phyloP scores from a whole-genome alignment of 2,888 invertebrate species.

The Platycheirus rosarum region DNA sequence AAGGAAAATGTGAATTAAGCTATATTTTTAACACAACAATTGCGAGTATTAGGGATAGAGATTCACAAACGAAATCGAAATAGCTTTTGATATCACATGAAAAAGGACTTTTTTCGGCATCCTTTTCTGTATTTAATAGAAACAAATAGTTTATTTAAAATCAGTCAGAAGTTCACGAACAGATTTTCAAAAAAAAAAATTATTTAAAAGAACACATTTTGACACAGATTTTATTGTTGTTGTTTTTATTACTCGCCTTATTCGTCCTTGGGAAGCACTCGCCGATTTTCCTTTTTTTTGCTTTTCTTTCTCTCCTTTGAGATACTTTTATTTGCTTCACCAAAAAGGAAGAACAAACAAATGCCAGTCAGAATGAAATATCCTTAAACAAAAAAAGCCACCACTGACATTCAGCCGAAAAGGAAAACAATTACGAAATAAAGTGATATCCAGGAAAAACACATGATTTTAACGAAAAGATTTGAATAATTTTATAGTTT shows the following conservation, averaged over 20 bases:
- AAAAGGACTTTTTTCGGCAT: background rate
- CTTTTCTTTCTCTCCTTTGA: slow-evolving; percentile 20
- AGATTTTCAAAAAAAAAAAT: slow-evolving; percentile 15
- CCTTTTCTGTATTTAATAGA: background rate
- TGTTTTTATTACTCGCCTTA: slow-evolving; percentile 55
- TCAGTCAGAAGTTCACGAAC: slow-evolving; percentile 48
- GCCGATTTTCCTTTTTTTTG: slow-evolving; percentile 35
- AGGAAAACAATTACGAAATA: slow-evolving; percentile 25
- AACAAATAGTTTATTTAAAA: slow-evolving; percentile 9
- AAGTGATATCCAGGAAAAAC: slow-evolving; percentile 1
- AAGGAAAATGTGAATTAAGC: slow-evolving; percentile 46
- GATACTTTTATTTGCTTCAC: slow-evolving; percentile 27
- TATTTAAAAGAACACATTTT: slow-evolving; percentile 23
- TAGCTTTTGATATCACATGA: slow-evolving; percentile 53
- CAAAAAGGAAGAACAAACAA: slow-evolving; percentile 18
- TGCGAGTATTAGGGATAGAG: slow-evolving; percentile 69
- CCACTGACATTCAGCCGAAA: slow-evolving; percentile 9
- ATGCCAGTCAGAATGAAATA: slow-evolving; percentile 11
- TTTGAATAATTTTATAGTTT: slow-evolving; percentile 17
- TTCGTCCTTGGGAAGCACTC: slow-evolving; percentile 69
- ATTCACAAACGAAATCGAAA: slow-evolving; percentile 44
- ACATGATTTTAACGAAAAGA: slow-evolving; percentile 19
- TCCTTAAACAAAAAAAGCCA: slow-evolving; percentile 15
- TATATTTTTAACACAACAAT: slow-evolving; percentile 62
- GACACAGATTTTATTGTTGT: slow-evolving; percentile 69